A percentile compares a stretch with the other conserved stretches of the same genome.
Evolutionary conservation across 2,113 vertebrate genomes (phyloP).

Genomic region (Procapra przewalskii): DNA sequence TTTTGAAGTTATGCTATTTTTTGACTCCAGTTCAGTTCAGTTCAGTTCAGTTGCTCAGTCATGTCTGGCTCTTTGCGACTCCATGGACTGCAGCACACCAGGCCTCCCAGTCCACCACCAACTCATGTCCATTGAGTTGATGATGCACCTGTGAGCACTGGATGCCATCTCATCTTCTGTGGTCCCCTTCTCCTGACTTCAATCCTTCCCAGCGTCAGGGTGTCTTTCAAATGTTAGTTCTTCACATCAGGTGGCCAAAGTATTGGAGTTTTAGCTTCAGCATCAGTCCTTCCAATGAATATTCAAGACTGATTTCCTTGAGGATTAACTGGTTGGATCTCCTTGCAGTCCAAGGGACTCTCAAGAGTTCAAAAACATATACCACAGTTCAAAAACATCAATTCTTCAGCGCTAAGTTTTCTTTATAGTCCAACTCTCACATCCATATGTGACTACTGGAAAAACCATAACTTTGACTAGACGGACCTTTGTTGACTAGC

Average conservation of each 20-base stretch:
- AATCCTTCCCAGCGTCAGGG: background rate
- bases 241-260: background rate
- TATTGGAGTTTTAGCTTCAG: background rate
- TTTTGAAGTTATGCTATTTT: background rate
- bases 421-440: background rate
- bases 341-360: background rate
- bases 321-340: background rate
- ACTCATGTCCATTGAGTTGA: background rate
- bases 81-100: background rate
- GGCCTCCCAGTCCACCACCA: background rate
- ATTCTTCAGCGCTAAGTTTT: background rate
- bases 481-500: background rate
- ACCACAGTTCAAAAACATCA: background rate
- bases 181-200: background rate
- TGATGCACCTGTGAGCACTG: too few relatives aligned
- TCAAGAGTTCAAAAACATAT: too few relatives aligned
- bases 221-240: background rate
- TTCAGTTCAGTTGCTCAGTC: background rate
- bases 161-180: background rate
- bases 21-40: background rate
- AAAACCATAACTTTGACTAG: background rate
- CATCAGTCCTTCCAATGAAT: background rate
- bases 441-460: background rate
- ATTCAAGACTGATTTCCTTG: background rate
- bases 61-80: background rate